These are phyloP conservation scores for Acrocephalus scirpaceus DNA, from an alignment of 2,797 vertebrate species.

Conservation along the genomic window DNA sequence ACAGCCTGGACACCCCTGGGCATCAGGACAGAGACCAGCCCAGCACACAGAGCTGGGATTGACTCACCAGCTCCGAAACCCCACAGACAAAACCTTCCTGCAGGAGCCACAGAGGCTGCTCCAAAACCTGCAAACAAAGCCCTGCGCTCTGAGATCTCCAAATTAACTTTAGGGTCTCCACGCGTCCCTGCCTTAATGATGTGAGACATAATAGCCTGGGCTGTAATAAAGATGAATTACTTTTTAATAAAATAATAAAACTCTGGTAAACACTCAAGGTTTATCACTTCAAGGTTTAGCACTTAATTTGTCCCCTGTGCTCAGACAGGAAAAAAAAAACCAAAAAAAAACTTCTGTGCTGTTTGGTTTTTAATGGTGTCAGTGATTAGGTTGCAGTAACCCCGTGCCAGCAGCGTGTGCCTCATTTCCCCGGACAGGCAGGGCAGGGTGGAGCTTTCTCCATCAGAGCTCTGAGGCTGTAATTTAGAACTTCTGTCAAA, in stretches of 20 bases:
- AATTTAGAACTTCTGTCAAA: constrained; percentile 81
- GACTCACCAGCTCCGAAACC: background rate
- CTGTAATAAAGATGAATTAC: constrained; percentile 90
- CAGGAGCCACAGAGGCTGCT: background rate
- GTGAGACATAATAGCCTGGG: constrained; percentile 65
- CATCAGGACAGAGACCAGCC: background rate
- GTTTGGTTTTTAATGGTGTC: constrained; percentile 85
- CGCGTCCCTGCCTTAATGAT: constrained; percentile 63
- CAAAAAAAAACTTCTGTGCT: background rate
- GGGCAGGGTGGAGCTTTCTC: constrained; percentile 89
- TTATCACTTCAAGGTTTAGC: constrained; percentile 83
- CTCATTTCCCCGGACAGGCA: constrained; percentile 95
- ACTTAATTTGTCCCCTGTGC: constrained; percentile 89
- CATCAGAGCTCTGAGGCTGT: constrained; percentile 78
- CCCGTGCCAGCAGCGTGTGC: constrained; percentile 83
- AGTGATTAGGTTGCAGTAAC: constrained; percentile 93
- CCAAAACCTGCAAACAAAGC: constrained; percentile 25
- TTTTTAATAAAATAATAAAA: constrained; percentile 80
- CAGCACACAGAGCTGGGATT: background rate
- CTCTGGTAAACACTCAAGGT: constrained; percentile 80
- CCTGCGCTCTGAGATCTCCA: constrained; percentile 20
- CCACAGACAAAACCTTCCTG: background rate
- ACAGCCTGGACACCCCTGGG: background rate
- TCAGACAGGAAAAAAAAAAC: background rate
- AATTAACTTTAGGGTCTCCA: constrained; percentile 64